These are phyloP conservation scores for Germaria angustata DNA, from an alignment of 2,888 invertebrate genomes.

Conservation along the genomic window DNA sequence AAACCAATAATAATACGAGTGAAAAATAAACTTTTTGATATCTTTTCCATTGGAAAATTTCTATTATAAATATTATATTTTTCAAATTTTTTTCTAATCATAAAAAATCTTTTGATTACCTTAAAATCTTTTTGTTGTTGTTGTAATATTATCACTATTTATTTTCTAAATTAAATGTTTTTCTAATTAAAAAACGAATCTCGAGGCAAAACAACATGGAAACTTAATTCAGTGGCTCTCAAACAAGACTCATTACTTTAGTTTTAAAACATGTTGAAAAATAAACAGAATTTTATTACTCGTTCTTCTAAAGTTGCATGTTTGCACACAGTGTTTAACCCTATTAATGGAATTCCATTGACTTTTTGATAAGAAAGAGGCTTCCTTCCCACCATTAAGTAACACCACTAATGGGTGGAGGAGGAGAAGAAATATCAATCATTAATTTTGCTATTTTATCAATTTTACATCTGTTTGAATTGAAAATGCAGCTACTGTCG, in stretches of 20 bases:
- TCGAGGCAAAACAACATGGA: neutral
- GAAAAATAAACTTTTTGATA: no score
- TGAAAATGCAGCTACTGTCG: conserved; percentile 77
- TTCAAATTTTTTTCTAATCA: neutral
- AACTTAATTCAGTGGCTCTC: conserved; percentile 57
- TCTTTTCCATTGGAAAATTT: no score
- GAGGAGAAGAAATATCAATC: neutral
- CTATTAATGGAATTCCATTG: conserved; percentile 26
- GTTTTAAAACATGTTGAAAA: conserved; percentile 44
- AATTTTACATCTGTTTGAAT: conserved; percentile 77
- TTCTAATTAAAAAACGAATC: conserved; percentile 41
- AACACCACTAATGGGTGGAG: neutral
- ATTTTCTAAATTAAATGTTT: conserved; percentile 52
- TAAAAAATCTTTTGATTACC: conserved; percentile 3
- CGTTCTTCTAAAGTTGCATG: neutral
- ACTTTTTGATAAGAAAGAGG: conserved; percentile 42
- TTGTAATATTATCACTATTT: conserved; percentile 22
- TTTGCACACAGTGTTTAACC: conserved; percentile 40
- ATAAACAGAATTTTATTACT: neutral
- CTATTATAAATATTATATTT: no score
- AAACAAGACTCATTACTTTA: conserved; percentile 62
- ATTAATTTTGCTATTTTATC: conserved; percentile 70
- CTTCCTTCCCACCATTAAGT: neutral
- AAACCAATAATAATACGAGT: no score
- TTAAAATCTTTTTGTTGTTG: conserved; percentile 4